phyloP scores from a whole-genome alignment of 2,113 vertebrate species.

The Chlorodrepanis virens region DNA sequence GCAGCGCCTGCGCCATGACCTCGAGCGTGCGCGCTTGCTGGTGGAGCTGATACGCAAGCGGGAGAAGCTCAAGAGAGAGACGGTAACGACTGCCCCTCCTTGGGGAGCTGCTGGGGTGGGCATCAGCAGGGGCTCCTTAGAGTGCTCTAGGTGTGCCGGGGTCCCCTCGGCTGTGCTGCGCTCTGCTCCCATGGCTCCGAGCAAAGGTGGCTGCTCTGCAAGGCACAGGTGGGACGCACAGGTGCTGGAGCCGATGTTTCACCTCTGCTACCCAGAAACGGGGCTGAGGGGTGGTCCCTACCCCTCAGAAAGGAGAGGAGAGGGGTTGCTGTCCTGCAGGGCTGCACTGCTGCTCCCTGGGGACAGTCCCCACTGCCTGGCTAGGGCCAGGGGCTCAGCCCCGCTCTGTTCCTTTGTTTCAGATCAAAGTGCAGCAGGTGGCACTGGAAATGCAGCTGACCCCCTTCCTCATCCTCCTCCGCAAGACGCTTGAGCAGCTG shows the following conservation, averaged over 20 bases:
- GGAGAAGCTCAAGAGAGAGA: conserved; percentile 97
- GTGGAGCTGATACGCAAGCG: conserved; percentile 98
- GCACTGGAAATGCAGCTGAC: conserved; percentile 96
- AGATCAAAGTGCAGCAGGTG: conserved; percentile 98
- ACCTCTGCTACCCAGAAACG: not conserved
- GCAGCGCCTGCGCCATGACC: conserved; percentile 95
- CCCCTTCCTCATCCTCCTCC: conserved; percentile 92
- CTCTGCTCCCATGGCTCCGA: not conserved
- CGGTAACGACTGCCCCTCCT: conserved; percentile 76
- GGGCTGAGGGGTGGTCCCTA: not conserved
- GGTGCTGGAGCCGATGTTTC: not conserved
- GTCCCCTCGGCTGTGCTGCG: not conserved
- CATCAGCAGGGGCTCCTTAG: not conserved
- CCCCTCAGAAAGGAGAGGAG: not conserved
- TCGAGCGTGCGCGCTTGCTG: conserved; percentile 92
- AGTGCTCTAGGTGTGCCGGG: not conserved
- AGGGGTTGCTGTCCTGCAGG: not conserved
- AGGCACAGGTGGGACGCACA: not conserved
- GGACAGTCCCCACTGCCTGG: not conserved
- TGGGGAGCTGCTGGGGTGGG: conserved; percentile 26
- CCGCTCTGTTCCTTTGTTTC: not conserved
- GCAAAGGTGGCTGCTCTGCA: conserved; percentile 11
- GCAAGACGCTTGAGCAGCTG: conserved; percentile 92
- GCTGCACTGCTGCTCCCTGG: not conserved
- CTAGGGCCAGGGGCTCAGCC: not conserved